Percentiles rank a stretch among this genome's conserved stretches.
Evolutionary conservation across 2,888 invertebrate genomes (phyloP).

Genomic region (Dynastes tityus): DNA sequence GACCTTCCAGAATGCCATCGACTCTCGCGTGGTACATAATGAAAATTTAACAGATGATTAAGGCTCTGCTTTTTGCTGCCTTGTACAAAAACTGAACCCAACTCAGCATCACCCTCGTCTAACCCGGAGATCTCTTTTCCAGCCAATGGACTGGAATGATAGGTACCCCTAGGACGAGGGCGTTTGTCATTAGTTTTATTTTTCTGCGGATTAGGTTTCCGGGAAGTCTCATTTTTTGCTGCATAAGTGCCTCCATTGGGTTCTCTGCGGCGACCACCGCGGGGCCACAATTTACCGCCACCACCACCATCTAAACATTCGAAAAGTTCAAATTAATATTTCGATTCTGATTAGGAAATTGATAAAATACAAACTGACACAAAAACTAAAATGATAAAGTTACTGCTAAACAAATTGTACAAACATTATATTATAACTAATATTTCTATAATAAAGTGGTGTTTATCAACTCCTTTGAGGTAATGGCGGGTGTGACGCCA

Average conservation of each 20-base stretch:
- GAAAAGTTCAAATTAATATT: constrained; percentile 55
- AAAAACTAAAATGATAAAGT: too few relatives aligned
- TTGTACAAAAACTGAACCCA: constrained; percentile 86
- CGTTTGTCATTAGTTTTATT: constrained; percentile 81
- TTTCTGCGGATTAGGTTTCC: constrained; percentile 81
- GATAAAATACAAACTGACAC: too few relatives aligned
- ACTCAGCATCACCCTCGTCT: constrained; percentile 76
- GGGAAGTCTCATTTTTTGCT: constrained; percentile 77
- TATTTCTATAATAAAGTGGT: background rate
- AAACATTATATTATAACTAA: too few relatives aligned
- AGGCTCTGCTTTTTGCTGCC: constrained; percentile 94
- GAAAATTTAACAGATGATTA: constrained; percentile 95
- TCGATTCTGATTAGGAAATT: too few relatives aligned
- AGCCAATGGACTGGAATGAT: constrained; percentile 73
- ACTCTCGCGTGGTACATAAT: constrained; percentile 80
- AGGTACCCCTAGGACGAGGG: constrained; percentile 79
- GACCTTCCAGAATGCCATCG: constrained; percentile 60
- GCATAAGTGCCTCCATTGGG: constrained; percentile 74
- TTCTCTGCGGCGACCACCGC: constrained; percentile 77
- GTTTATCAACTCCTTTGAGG: background rate
- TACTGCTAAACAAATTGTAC: too few relatives aligned
- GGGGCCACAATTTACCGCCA: constrained; percentile 77
- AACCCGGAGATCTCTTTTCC: constrained; percentile 82
- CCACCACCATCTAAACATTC: constrained; percentile 68
- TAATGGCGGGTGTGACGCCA: constrained; percentile 43